Percentiles rank a stretch among this genome's conserved stretches.
Evolutionary conservation across 2,888 invertebrate species (phyloP).

Genomic region (Platerodrilus igneus): DNA sequence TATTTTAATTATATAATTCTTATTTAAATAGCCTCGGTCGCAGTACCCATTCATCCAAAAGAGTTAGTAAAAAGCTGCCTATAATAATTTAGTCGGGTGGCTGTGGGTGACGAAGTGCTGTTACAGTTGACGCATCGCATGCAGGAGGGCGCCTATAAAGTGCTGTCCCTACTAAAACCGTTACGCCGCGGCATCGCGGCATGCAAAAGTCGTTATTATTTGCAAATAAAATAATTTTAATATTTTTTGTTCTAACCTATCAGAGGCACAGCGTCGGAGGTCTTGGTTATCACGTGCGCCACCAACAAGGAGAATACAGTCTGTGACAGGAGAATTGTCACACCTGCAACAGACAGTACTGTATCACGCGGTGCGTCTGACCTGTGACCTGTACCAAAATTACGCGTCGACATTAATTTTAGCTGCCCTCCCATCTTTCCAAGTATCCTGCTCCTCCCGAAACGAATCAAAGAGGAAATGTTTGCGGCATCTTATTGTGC

Average conservation of each 20-base stretch:
- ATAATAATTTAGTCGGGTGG: conserved; percentile 39
- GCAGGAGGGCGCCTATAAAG: conserved; percentile 38
- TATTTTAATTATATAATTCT: conserved; percentile 29
- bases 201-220: conserved; percentile 31
- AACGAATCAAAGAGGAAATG: conserved; percentile 48
- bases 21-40: conserved; percentile 43
- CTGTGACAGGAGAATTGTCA: conserved; percentile 98
- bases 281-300: conserved; percentile 98
- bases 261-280: conserved; percentile 98
- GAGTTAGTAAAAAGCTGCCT: conserved; percentile 30
- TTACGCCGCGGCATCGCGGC: conserved; percentile 30
- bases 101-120: conserved; percentile 48
- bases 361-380: conserved; percentile 48
- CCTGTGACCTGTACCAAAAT: conserved; percentile 47
- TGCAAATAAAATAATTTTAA: conserved; percentile 41
- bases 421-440: conserved; percentile 36
- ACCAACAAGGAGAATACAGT: conserved; percentile 99
- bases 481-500: conserved; percentile 38
- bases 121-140: conserved; percentile 41
- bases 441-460: conserved; percentile 48
- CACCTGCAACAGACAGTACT: conserved; percentile 82
- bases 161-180: conserved; percentile 31
- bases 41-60: conserved; percentile 23
- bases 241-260: conserved; percentile 67
- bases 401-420: conserved; percentile 24